Base-by-base conservation (phyloP, 2,888 invertebrate species). In the Sminthurides aquaticus region DNA sequence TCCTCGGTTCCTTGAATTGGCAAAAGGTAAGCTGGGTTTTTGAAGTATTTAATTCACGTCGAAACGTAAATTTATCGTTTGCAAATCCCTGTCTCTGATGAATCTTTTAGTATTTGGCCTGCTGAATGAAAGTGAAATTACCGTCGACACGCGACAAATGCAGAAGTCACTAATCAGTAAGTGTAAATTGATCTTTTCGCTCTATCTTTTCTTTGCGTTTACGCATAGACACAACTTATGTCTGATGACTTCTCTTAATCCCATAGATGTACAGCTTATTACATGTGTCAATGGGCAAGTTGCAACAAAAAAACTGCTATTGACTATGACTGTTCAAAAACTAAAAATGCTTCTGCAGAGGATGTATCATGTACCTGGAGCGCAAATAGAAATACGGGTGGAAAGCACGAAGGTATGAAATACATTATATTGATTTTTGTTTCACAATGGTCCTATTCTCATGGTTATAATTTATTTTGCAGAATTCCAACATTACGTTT, bases 301-400 rank as follows among this genome's bases (percentile, higher is more conserved):
- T 15, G 5, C 15, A 34, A 34, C 15, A 5, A 34, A 34, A 15
- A 34, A 87, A 77, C 82, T 91, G 75, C 86, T 90, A 15, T 84
- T 86, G 1, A 85, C 87, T 64, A 89, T 92, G 84, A 84, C 86
- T 3, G 86, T 92, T 18, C 89, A 90, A 78, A 92, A 92, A 78
- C 80, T 95, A 69, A 86, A 87, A 75, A 88, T 88, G 76, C 80
- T 95, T 71, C 84, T 88, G 1, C 88, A 90, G 77, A 85, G 90
- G 78, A 80, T 90, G 72, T 90, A 90, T 76, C 82, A 84, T 70
- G 52, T 68, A n/a, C 59, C 64, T 22, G 64, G 57, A 24, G 78
- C 84, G 34, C 78, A 77, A 60, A 78, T 78, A 68, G 79, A 80
- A 72, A 80, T 82, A 75, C 77, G 78, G 20, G 78, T 79, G 69